Conservation (phyloP, 1,140 invertebrate species). For the Drosophila sproati region DNA sequence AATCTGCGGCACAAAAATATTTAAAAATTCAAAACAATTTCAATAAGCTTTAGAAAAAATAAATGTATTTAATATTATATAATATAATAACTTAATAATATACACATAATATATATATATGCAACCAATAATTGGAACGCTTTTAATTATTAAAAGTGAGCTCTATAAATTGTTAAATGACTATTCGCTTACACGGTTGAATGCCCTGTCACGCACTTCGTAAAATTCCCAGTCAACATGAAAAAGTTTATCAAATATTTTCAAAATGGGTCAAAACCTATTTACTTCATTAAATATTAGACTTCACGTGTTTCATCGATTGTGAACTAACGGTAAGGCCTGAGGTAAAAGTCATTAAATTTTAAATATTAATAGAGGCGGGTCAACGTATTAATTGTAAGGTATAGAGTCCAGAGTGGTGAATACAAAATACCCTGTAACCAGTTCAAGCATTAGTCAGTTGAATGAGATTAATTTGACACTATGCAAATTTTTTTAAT, state of each 20-base stretch:
- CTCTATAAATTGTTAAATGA: neutral
- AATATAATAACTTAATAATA: neutral
- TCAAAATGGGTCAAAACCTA: neutral
- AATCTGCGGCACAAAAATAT: neutral
- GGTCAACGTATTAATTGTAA: neutral
- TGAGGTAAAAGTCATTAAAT: neutral
- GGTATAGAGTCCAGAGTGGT: neutral
- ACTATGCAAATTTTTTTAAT: too few species aligned
- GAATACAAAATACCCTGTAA: too few species aligned
- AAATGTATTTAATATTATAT: neutral
- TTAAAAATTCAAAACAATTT: neutral
- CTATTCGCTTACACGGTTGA: neutral
- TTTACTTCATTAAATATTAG: conserved; percentile 5
- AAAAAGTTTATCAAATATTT: neutral
- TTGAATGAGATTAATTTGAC: too few species aligned
- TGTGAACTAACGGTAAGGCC: neutral
- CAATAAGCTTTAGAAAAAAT: neutral
- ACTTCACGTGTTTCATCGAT: neutral
- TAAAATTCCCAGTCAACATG: conserved; percentile 5
- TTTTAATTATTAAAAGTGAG: neutral
- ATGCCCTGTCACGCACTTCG: neutral
- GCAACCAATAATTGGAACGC: neutral
- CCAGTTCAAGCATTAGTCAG: too few species aligned
- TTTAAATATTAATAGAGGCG: neutral
- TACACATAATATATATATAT: too few species aligned